These are phyloP conservation scores for Calliphora vomitoria DNA, from an alignment of 2,888 invertebrate species.

Conservation along the genomic window DNA sequence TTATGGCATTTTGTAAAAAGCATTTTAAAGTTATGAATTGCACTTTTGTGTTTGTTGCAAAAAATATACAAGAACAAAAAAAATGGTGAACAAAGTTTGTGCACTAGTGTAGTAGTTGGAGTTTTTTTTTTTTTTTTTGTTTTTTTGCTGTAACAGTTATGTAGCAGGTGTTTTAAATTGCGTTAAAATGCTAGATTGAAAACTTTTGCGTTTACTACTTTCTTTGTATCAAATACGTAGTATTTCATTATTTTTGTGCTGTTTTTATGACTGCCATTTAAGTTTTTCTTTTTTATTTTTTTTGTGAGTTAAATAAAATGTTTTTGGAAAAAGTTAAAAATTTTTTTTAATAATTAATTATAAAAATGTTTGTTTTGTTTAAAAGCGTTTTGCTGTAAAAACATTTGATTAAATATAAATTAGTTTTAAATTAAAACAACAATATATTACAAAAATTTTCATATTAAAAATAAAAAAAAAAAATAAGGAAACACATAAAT, in stretches of 20 bases:
- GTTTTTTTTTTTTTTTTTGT: neutral
- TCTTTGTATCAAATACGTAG: neutral
- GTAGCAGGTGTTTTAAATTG: conserved; percentile 75
- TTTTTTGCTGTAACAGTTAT: conserved; percentile 63
- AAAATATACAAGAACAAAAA: neutral
- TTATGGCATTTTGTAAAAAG: conserved; percentile 48
- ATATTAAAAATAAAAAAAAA: too few species aligned
- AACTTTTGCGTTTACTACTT: conserved; percentile 60
- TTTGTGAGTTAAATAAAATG: conserved; percentile 45
- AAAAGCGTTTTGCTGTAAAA: conserved; percentile 33
- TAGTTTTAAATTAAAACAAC: conserved; percentile 10
- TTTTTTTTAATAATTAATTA: conserved; percentile 51
- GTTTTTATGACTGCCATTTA: conserved; percentile 44
- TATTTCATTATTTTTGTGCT: conserved; percentile 32
- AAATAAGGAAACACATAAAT: neutral
- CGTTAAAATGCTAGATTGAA: conserved; percentile 71
- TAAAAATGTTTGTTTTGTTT: conserved; percentile 37
- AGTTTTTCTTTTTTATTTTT: conserved; percentile 11
- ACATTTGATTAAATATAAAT: conserved; percentile 48
- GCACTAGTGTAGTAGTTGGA: conserved; percentile 30
- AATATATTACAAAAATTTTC: neutral
- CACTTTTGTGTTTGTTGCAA: conserved; percentile 66
- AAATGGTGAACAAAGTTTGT: conserved; percentile 44
- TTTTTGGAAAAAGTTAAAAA: conserved; percentile 57
- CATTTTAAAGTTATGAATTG: conserved; percentile 73